Evolutionary conservation across 2,888 invertebrate genomes (phyloP), one percentile per base, ranked within the genome.

Genomic region (Rhaphigaster nebulosa): DNA sequence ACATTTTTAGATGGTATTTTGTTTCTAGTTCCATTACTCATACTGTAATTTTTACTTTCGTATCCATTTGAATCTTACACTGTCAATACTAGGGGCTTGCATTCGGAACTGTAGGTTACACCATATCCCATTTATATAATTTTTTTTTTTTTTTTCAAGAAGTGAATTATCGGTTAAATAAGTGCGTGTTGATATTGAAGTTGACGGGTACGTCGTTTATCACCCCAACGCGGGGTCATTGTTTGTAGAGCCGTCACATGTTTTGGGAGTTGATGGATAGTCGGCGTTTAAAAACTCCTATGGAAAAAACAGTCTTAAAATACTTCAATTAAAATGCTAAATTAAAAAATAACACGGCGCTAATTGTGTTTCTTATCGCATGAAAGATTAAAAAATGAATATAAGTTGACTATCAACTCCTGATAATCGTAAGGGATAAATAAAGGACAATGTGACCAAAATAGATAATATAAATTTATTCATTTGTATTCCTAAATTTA

Each of bases 111-210:
- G 45, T 12, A 5, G 45, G 5, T 8, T 8, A 45, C 45, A 45
- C 45, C 12, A 8, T 45, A 45, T 45, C 45, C 12, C 45, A 34
- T 70, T 70, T 70, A 34, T 70, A 12, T n/a, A n/a, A n/a, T n/a
- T n/a, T n/a, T n/a, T n/a, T 70, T 18, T 70, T 70, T 76, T 29
- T 13, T 38, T 76, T 76, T 52, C 5, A 4, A 76, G 1, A 76
- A 38, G 52, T 34, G 23, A 76, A 23, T 34, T 76, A 76, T 34
- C 70, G 70, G 70, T 34, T 76, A 76, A 76, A 76, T 76, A 76
- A 76, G 70, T 76, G 70, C 70, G 70, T 76, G 70, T 76, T 76
- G 70, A 76, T 76, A 76, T 76, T 76, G 70, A 76, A 76, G 29
- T 8, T 76, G 34, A 76, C 20, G 38, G 70, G 20, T 76, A 76